phyloP scores from a whole-genome alignment of 2,888 invertebrate species.

The Tetropium fuscum region DNA sequence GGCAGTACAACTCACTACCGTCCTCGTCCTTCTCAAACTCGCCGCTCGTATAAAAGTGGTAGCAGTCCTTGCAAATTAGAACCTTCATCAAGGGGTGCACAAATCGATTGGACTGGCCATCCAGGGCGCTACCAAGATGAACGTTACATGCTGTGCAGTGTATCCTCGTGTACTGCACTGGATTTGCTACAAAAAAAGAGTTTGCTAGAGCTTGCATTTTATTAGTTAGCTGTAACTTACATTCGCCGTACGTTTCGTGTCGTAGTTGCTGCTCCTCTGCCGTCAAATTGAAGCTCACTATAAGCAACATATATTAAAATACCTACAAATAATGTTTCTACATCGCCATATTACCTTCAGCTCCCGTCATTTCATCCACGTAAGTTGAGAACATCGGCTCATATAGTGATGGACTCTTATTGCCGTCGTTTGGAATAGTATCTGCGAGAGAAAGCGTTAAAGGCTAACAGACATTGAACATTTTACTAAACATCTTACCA shows the following conservation, averaged over 20 bases:
- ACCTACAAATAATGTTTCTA: background rate
- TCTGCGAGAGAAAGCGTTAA: conserved; percentile 40
- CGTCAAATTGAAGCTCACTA: conserved; percentile 55
- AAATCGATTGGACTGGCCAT: conserved; percentile 73
- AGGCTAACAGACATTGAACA: too few species aligned
- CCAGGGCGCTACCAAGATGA: conserved; percentile 79
- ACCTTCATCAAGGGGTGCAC: conserved; percentile 81
- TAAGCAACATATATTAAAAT: conserved; percentile 29
- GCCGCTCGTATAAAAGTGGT: conserved; percentile 83
- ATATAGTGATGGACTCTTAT: conserved; percentile 49
- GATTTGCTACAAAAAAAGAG: conserved; percentile 46
- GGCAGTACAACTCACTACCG: conserved; percentile 84
- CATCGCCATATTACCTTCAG: conserved; percentile 50
- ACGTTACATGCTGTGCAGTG: conserved; percentile 83
- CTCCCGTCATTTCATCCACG: conserved; percentile 58
- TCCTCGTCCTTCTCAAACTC: conserved; percentile 87
- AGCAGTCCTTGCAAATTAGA: conserved; percentile 78
- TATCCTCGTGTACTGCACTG: conserved; percentile 71
- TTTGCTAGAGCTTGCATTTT: background rate
- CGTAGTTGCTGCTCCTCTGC: conserved; percentile 51
- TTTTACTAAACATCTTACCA: conserved; percentile 36
- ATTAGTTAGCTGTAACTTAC: conserved; percentile 43
- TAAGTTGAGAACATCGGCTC: conserved; percentile 54
- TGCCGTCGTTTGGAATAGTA: conserved; percentile 37
- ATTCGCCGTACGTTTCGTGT: conserved; percentile 47